Evolutionary conservation across 2,797 vertebrate genomes (phyloP).

Genomic region (Eulemur rubriventer): DNA sequence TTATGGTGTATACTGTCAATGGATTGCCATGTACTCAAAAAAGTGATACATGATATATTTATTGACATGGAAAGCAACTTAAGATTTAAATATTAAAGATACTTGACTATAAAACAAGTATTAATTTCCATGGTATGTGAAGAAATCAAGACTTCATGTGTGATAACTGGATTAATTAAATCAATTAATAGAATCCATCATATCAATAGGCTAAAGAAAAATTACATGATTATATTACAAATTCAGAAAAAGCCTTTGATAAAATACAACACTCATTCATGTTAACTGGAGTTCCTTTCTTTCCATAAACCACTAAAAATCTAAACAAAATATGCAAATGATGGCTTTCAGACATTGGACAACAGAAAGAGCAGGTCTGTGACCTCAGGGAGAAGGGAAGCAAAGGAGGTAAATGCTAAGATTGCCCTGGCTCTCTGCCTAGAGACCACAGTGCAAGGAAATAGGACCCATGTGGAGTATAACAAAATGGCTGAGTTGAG

Average conservation of each 20-base stretch:
- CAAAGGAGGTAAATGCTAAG: not conserved
- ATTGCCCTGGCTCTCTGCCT: not conserved
- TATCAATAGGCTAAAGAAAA: not conserved
- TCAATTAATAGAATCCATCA: not conserved
- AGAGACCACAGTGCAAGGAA: not conserved
- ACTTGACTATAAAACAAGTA: not conserved
- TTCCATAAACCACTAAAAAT: not conserved
- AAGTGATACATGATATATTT: not conserved
- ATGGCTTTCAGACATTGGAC: not conserved
- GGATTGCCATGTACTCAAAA: not conserved
- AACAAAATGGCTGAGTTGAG: not conserved
- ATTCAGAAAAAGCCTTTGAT: not conserved
- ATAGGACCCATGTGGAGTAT: not conserved
- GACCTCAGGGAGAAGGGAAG: not conserved
- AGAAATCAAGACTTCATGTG: not conserved
- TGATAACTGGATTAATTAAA: not conserved
- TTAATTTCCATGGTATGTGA: not conserved
- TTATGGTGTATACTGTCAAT: not conserved
- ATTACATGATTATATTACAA: not conserved
- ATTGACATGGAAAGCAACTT: not conserved
- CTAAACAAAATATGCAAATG: not conserved
- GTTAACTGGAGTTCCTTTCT: not conserved
- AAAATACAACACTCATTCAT: not conserved
- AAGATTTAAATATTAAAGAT: not conserved
- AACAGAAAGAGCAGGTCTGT: not conserved